Evolutionary conservation across 2,797 vertebrate species (phyloP).

Genomic region (Sebastes trivittatus): DNA sequence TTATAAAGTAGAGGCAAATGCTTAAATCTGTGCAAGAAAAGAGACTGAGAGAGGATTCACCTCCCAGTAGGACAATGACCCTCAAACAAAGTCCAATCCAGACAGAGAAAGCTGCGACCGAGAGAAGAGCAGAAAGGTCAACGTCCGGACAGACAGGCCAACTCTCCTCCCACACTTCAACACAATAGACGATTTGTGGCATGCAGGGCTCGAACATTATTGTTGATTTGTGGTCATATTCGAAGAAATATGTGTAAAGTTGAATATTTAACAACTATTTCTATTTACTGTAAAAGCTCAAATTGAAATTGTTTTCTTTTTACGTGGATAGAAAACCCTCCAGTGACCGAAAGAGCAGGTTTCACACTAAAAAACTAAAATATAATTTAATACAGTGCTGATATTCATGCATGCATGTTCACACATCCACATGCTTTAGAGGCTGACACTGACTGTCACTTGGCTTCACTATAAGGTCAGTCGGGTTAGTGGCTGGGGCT

Average conservation of each 20-base stretch:
- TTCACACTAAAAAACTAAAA: background rate
- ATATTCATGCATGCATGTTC: background rate
- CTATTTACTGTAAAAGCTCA: background rate
- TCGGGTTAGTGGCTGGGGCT: background rate
- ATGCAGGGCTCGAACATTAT: background rate
- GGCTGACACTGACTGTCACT: background rate
- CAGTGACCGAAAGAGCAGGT: too few relatives aligned
- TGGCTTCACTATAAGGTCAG: background rate
- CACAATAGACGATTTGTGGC: conserved; percentile 10
- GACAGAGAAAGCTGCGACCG: background rate
- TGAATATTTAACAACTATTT: background rate
- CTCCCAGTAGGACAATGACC: background rate
- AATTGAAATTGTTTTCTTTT: background rate
- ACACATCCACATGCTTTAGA: background rate
- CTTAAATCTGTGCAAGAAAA: background rate
- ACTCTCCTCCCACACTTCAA: conserved; percentile 15
- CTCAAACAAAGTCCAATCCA: background rate
- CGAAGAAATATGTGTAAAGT: background rate
- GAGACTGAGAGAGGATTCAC: background rate
- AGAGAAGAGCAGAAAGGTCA: background rate
- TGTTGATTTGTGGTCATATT: background rate
- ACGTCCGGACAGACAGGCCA: background rate
- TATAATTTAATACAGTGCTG: background rate
- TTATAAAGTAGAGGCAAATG: too few relatives aligned
- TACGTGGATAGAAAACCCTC: too few relatives aligned